A percentile compares a stretch with the other conserved stretches of the same genome.
Evolutionary conservation across 2,888 invertebrate species (phyloP).

Genomic region (Branchipolynoe longqiensis): DNA sequence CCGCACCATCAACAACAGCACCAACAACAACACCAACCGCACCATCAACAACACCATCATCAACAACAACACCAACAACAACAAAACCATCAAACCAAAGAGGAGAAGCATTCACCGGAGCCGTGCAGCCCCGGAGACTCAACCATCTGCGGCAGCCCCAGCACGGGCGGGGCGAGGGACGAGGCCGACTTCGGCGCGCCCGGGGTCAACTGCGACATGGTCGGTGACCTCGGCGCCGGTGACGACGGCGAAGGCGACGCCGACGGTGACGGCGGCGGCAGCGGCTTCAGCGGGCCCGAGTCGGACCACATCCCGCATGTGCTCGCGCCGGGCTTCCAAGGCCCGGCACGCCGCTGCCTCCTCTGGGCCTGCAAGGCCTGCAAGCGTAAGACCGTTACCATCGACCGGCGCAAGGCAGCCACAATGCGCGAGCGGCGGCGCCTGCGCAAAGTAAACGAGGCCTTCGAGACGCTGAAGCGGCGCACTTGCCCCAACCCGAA

Average conservation of each 20-base stretch:
- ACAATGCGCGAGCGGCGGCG: conserved; percentile 96
- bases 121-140: conserved; percentile 57
- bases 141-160: conserved; percentile 57
- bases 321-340: conserved; percentile 82
- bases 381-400: conserved; percentile 94
- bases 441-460: conserved; percentile 98
- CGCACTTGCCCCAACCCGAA: conserved; percentile 97
- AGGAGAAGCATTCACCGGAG: conserved; percentile 32
- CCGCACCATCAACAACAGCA: conserved; percentile 39
- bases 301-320: conserved; percentile 80
- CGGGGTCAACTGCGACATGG: conserved; percentile 6
- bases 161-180: conserved; percentile 8
- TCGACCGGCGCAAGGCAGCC: conserved; percentile 97
- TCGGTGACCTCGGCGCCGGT: conserved; percentile 63
- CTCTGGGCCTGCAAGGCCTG: conserved; percentile 99
- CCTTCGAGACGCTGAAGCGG: conserved; percentile 96
- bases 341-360: conserved; percentile 87
- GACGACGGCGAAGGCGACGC: conserved; percentile 68
- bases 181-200: conserved; percentile 21
- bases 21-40: conserved; percentile 3
- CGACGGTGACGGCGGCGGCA: conserved; percentile 69
- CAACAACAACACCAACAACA: conserved; percentile 40
- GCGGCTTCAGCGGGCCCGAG: conserved; percentile 67
- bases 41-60: conserved; percentile 27
- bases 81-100: conserved; percentile 16